Percentiles rank a stretch among this genome's conserved stretches.
These are phyloP conservation scores for Coptodon rendalli DNA, from an alignment of 2,113 vertebrate genomes.

Conservation along the genomic window DNA sequence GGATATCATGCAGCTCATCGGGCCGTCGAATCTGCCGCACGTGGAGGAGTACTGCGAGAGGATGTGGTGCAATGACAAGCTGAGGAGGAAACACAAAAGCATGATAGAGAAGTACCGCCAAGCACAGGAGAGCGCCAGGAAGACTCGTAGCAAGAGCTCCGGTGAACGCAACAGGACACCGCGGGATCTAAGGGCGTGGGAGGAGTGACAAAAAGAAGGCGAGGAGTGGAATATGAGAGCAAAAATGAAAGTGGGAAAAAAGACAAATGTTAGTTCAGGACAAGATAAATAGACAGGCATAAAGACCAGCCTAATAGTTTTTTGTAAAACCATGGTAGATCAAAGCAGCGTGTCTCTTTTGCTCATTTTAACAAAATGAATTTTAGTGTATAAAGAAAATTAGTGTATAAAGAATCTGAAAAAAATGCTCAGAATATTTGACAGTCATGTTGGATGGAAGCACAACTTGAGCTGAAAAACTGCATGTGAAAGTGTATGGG, in stretches of 20 bases:
- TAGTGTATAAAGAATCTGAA: neutral
- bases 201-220: constrained; percentile 1
- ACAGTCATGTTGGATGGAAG: neutral
- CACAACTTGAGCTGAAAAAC: neutral
- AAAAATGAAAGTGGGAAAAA: neutral
- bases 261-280: neutral
- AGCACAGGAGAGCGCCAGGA: constrained; percentile 78
- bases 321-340: neutral
- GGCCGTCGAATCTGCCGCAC: constrained; percentile 75
- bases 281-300: neutral
- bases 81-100: constrained; percentile 76
- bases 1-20: constrained; percentile 88
- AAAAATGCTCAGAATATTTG: neutral
- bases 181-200: constrained; percentile 66
- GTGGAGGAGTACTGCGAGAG: constrained; percentile 89
- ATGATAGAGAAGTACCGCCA: constrained; percentile 79
- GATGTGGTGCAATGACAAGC: constrained; percentile 82
- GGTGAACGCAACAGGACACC: constrained; percentile 82
- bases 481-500: neutral
- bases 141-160: constrained; percentile 72
- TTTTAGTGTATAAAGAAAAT: neutral
- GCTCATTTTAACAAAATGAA: neutral
- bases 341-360: neutral
- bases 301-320: neutral
- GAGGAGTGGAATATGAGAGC: neutral